These are phyloP conservation scores for Gephyroberyx darwinii DNA, from an alignment of 2,797 vertebrate species.

Conservation along the genomic window DNA sequence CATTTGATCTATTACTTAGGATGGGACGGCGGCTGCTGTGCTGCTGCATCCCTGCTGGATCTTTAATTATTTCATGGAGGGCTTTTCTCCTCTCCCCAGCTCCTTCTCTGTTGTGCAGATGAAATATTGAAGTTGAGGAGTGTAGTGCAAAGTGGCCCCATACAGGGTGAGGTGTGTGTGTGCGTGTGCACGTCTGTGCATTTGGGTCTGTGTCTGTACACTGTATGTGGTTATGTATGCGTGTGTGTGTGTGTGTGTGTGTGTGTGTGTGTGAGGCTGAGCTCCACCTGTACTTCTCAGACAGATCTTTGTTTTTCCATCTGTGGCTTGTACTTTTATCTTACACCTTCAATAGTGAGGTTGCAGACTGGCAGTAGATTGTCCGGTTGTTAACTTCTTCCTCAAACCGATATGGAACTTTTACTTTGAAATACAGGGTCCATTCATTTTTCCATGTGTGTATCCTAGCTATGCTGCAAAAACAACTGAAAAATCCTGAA, in stretches of 20 bases:
- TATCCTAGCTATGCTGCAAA: conserved; percentile 55
- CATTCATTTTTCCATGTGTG: conserved; percentile 10
- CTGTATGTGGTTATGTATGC: conserved; percentile 17
- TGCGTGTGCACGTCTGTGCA: conserved; percentile 9
- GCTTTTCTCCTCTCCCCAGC: conserved; percentile 73
- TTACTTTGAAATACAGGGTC: conserved; percentile 22
- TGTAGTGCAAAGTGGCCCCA: conserved; percentile 79
- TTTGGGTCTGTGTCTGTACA: conserved; percentile 4
- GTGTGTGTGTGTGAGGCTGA: conserved; percentile 2
- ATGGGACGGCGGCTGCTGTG: conserved; percentile 77
- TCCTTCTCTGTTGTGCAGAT: conserved; percentile 82
- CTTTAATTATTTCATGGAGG: conserved; percentile 84
- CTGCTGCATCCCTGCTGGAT: conserved; percentile 79
- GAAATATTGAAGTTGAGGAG: conserved; percentile 83
- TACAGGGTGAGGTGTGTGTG: conserved; percentile 59
- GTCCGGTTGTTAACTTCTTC: conserved; percentile 49
- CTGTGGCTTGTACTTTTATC: conserved; percentile 53
- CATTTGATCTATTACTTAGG: conserved; percentile 86
- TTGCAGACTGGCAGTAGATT: conserved; percentile 54
- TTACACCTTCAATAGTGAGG: conserved; percentile 47
- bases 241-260: conserved; percentile 14
- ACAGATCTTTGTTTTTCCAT: conserved; percentile 38
- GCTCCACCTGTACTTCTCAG: conserved; percentile 24
- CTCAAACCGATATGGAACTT: conserved; percentile 32
- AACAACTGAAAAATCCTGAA: conserved; percentile 32